Percentiles rank a stretch among this genome's conserved stretches.
These are phyloP conservation scores for Pseudoatta argentina DNA, from an alignment of 1,140 invertebrate genomes.

Conservation along the genomic window DNA sequence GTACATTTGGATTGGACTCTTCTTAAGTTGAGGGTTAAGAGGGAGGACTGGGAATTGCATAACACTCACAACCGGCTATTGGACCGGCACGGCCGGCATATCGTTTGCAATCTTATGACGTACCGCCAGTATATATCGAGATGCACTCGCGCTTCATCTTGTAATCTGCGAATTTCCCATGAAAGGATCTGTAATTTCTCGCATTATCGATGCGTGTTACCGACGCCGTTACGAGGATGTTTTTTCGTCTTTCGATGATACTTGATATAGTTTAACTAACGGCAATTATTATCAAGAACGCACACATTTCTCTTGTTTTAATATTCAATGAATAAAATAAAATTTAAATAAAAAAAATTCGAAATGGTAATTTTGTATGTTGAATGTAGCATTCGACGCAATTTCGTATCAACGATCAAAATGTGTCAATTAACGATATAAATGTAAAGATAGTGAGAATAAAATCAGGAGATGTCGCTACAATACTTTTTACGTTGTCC, in stretches of 20 bases:
- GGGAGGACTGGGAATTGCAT: constrained; percentile 18
- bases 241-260: background rate
- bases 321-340: background rate
- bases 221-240: background rate
- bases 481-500: background rate
- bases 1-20: background rate
- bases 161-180: background rate
- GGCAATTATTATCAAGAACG: background rate
- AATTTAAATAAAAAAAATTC: background rate
- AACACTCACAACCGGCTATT: constrained; percentile 9
- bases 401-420: background rate
- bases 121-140: constrained; percentile 12
- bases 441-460: background rate
- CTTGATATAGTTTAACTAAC: background rate
- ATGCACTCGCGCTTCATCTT: background rate
- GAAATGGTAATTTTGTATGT: background rate
- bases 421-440: background rate
- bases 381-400: background rate
- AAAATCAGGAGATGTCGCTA: background rate
- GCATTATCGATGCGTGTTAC: background rate
- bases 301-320: background rate
- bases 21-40: background rate
- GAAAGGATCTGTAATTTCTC: background rate
- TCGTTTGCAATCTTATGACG: constrained; percentile 17
- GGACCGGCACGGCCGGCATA: constrained; percentile 6